These are phyloP conservation scores for Calonectris borealis DNA, from an alignment of 2,113 vertebrate genomes.

Conservation along the genomic window DNA sequence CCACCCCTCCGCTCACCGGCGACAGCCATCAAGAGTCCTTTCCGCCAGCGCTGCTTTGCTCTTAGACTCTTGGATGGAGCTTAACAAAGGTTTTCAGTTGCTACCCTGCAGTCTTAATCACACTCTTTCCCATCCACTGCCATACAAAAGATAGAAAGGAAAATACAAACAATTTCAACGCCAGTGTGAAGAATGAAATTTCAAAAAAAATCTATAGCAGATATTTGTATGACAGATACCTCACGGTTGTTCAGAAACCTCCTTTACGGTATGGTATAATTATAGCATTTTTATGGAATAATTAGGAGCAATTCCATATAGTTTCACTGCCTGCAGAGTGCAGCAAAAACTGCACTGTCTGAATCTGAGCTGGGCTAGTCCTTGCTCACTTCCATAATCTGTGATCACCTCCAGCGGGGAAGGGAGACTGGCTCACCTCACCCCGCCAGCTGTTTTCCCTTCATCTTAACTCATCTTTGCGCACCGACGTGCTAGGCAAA, in stretches of 20 bases:
- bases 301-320: background rate
- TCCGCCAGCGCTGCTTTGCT: background rate
- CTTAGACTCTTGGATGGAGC: background rate
- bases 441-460: background rate
- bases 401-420: background rate
- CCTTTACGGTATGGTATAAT: background rate
- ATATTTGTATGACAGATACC: background rate
- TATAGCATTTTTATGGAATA: background rate
- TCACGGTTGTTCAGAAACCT: background rate
- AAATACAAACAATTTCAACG: background rate
- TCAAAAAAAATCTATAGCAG: background rate
- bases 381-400: background rate
- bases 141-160: background rate
- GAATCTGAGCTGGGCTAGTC: background rate
- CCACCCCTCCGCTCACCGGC: background rate
- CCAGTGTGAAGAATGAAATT: background rate
- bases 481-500: background rate
- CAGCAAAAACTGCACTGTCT: constrained; percentile 29
- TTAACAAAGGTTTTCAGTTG: background rate
- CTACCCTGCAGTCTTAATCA: background rate
- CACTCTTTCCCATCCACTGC: background rate
- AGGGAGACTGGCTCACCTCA: background rate
- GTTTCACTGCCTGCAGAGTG: constrained; percentile 43
- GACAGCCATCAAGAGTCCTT: background rate
- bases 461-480: background rate